A percentile compares a stretch with the other conserved stretches of the same genome.
phyloP scores from a whole-genome alignment of 2,888 invertebrate genomes.

The Atethmia centrago region DNA sequence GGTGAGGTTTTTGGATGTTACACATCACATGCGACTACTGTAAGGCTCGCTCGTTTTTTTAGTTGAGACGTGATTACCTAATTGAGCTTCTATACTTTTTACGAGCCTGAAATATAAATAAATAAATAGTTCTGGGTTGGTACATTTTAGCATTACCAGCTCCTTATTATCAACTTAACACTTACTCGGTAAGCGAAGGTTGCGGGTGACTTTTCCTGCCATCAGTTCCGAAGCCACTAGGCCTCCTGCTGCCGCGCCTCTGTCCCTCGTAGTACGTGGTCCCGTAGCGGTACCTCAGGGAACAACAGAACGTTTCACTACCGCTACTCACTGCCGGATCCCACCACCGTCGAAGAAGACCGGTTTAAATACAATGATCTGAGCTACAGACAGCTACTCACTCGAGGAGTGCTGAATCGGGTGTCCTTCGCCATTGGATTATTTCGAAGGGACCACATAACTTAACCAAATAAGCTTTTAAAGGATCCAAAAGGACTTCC shows the following conservation, averaged over 20 bases:
- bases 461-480: not conserved
- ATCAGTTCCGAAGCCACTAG: slow-evolving; percentile 76
- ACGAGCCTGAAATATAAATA: too few species aligned
- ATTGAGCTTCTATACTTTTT: too few species aligned
- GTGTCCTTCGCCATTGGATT: slow-evolving; percentile 31
- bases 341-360: slow-evolving; percentile 17
- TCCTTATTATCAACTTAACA: slow-evolving; percentile 1
- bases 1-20: too few species aligned
- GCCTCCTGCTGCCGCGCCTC: slow-evolving; percentile 92
- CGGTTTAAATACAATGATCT: slow-evolving; percentile 1
- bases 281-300: slow-evolving; percentile 58
- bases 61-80: too few species aligned
- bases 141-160: not conserved
- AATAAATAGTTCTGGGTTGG: not conserved
- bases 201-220: slow-evolving; percentile 71
- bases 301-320: slow-evolving; percentile 52
- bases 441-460: slow-evolving; percentile 34
- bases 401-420: slow-evolving; percentile 23
- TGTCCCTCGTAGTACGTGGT: slow-evolving; percentile 88
- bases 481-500: slow-evolving; percentile 24
- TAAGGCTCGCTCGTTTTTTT: too few species aligned
- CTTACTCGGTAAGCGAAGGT: slow-evolving; percentile 75
- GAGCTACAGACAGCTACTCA: slow-evolving; percentile 38
- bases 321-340: slow-evolving; percentile 5
- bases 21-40: too few species aligned